Percentiles rank a stretch among this genome's conserved stretches.
These are phyloP conservation scores for Andrena camellia DNA, from an alignment of 2,888 invertebrate species.

Conservation along the genomic window DNA sequence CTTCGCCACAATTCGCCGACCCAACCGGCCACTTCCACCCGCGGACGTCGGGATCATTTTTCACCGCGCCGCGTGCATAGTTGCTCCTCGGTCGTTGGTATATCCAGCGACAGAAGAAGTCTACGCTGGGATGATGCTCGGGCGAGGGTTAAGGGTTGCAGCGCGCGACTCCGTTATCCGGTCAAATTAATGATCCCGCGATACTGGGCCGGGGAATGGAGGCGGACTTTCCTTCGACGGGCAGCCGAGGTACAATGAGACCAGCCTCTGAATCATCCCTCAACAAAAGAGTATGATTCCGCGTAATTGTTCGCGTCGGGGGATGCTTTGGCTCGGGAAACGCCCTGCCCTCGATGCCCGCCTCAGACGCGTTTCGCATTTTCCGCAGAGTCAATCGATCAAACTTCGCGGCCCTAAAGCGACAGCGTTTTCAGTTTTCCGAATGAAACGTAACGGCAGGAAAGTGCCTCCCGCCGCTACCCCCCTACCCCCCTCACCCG, in stretches of 20 bases:
- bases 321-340: constrained; percentile 41
- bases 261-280: constrained; percentile 3
- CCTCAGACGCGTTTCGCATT: constrained; percentile 36
- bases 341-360: constrained; percentile 31
- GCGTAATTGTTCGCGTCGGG: constrained; percentile 37
- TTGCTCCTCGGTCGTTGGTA: neutral
- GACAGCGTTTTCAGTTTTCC: constrained; percentile 34
- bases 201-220: neutral
- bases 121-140: too few relatives aligned
- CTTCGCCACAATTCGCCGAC: neutral
- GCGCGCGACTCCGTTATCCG: neutral
- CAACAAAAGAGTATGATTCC: constrained; percentile 42
- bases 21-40: neutral
- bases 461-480: too few relatives aligned
- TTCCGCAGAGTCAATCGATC: constrained; percentile 45
- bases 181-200: constrained; percentile 16
- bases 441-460: neutral
- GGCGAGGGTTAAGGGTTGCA: neutral
- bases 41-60: neutral
- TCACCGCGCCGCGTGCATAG: neutral
- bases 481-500: too few relatives aligned
- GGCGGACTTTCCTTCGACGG: neutral
- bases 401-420: constrained; percentile 30
- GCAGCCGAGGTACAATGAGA: neutral
- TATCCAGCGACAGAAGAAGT: neutral